These are phyloP conservation scores for Dendrolimus houi DNA, from an alignment of 2,888 invertebrate genomes.

Conservation along the genomic window DNA sequence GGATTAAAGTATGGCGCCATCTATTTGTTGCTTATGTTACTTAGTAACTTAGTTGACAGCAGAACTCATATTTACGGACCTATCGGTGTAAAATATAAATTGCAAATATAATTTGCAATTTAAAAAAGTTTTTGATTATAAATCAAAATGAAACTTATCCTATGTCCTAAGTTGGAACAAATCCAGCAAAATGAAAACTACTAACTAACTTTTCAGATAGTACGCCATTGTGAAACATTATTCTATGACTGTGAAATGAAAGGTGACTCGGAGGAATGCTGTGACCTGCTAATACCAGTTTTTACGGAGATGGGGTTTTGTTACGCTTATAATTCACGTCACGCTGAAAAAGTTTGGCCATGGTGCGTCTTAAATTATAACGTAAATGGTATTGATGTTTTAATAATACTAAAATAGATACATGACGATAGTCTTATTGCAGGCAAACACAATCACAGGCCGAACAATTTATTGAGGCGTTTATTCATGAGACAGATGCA, in stretches of 20 bases:
- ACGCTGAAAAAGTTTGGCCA: constrained; percentile 73
- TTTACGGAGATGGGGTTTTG: constrained; percentile 87
- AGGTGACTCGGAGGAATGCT: constrained; percentile 80
- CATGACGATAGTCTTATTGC: constrained; percentile 6
- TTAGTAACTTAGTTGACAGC: no score
- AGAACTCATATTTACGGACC: no score
- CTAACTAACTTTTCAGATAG: constrained; percentile 52
- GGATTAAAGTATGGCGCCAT: no score
- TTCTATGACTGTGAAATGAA: constrained; percentile 81
- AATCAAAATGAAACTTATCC: no score
- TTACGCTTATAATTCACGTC: constrained; percentile 81
- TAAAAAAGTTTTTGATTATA: no score
- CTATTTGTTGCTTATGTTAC: no score
- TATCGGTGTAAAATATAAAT: no score
- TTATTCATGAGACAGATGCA: constrained; percentile 80
- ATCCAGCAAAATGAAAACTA: no score
- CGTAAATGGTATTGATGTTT: background rate
- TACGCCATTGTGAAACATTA: constrained; percentile 77
- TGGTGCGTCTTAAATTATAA: constrained; percentile 47
- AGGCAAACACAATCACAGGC: constrained; percentile 55
- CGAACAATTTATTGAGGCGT: constrained; percentile 64
- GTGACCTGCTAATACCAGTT: constrained; percentile 79
- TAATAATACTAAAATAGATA: background rate
- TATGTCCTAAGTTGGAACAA: no score
- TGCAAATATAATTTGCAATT: no score